phyloP scores from a whole-genome alignment of 1,140 invertebrate species.

The Drosophila pruinosa region DNA sequence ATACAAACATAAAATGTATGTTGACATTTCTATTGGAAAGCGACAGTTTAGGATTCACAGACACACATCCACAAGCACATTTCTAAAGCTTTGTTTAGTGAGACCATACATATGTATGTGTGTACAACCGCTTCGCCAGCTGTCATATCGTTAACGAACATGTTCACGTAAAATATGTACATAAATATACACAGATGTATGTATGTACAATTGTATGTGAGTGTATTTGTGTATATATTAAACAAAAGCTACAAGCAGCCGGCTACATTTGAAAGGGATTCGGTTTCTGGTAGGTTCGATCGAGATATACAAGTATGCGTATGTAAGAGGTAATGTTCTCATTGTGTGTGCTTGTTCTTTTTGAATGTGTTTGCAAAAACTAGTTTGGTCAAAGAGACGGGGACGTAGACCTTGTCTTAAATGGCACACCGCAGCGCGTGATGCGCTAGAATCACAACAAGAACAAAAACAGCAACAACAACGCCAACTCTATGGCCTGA shows the following conservation, averaged over 20 bases:
- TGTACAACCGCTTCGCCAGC: constrained; percentile 30
- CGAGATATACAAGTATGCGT: neutral
- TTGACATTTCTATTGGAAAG: neutral
- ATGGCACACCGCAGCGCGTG: constrained; percentile 57
- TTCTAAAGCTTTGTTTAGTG: constrained; percentile 6
- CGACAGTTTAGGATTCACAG: neutral
- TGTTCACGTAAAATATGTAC: constrained; percentile 44
- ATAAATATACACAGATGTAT: constrained; percentile 14
- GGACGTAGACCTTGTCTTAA: constrained; percentile 50
- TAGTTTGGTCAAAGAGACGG: constrained; percentile 46
- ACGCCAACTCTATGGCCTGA: constrained; percentile 1
- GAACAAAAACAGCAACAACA: neutral
- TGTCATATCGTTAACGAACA: constrained; percentile 38
- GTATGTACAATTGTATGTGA: neutral
- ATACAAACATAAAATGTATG: neutral
- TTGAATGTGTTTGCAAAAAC: constrained; percentile 37
- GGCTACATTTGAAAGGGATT: constrained; percentile 40
- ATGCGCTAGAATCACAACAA: constrained; percentile 32
- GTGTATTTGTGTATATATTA: neutral
- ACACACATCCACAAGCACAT: neutral
- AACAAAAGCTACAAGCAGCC: constrained; percentile 24
- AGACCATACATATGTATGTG: neutral
- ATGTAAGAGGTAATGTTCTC: neutral
- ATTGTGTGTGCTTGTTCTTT: neutral
- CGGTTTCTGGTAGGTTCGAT: constrained; percentile 32